These are phyloP conservation scores for Pangasianodon hypophthalmus DNA, from an alignment of 2,113 vertebrate species.

Conservation along the genomic window DNA sequence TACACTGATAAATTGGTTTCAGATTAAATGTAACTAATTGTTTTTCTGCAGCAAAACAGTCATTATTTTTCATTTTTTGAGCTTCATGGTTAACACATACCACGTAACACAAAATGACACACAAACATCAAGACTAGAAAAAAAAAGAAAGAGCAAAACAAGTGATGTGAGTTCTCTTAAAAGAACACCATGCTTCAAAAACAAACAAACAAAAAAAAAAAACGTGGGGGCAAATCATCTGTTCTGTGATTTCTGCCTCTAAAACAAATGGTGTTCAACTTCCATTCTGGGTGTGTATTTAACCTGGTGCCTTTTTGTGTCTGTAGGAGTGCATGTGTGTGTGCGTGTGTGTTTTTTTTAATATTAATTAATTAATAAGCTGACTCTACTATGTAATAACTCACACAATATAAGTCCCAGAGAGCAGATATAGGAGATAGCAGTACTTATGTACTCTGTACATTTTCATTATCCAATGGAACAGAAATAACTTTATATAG, in stretches of 20 bases:
- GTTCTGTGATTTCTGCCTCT: conserved; percentile 39
- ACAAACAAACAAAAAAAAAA: background rate
- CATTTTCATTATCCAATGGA: conserved; percentile 27
- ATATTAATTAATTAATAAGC: conserved; percentile 28
- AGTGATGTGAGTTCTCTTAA: conserved; percentile 66
- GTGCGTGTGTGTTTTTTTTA: background rate
- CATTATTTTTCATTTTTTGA: background rate
- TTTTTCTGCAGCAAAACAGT: conserved; percentile 1
- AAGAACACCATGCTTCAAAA: conserved; percentile 74
- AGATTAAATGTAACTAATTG: conserved; percentile 17
- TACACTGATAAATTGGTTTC: conserved; percentile 13
- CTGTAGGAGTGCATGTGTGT: background rate
- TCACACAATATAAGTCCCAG: conserved; percentile 34
- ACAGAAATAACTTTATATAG: conserved; percentile 11
- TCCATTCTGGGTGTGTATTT: conserved; percentile 29
- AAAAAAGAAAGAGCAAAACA: conserved; percentile 60
- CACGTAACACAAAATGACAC: conserved; percentile 62
- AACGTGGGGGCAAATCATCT: conserved; percentile 57
- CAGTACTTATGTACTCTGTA: conserved; percentile 21
- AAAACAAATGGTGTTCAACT: conserved; percentile 30
- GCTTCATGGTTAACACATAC: conserved; percentile 70
- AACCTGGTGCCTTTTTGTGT: background rate
- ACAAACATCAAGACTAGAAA: conserved; percentile 53
- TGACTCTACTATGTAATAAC: conserved; percentile 35
- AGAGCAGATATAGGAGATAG: conserved; percentile 20